Evolutionary conservation across 2,888 invertebrate species (phyloP).

Genomic region (Tiliacea aurago): DNA sequence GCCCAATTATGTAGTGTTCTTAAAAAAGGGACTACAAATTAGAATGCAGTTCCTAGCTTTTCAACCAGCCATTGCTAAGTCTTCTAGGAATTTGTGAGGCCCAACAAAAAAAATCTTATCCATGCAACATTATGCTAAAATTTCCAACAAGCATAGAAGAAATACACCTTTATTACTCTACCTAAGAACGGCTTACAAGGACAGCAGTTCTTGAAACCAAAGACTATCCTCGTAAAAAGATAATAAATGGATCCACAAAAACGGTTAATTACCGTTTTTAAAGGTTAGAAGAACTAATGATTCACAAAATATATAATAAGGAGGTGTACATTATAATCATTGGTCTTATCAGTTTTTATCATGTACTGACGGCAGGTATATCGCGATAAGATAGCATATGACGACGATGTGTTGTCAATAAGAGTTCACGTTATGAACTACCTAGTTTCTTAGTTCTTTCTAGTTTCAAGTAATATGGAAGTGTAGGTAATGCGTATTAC

Average conservation of each 20-base stretch:
- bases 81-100: no score
- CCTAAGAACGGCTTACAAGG: not conserved
- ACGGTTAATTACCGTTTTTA: slow-evolving; percentile 24
- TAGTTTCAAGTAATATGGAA: slow-evolving; percentile 10
- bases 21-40: not conserved
- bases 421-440: slow-evolving; percentile 47
- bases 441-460: slow-evolving; percentile 24
- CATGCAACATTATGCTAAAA: not conserved
- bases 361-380: slow-evolving; percentile 82
- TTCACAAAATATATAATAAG: slow-evolving; percentile 39
- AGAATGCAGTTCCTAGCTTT: not conserved
- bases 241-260: slow-evolving; percentile 32
- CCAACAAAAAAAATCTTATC: not conserved
- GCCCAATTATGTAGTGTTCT: not conserved
- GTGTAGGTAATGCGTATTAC: not conserved
- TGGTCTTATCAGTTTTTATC: slow-evolving; percentile 80
- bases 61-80: not conserved
- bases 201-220: slow-evolving; percentile 16
- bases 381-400: slow-evolving; percentile 84
- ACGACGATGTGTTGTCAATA: slow-evolving; percentile 77
- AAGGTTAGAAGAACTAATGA: slow-evolving; percentile 26
- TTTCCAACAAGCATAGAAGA: not conserved
- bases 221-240: not conserved
- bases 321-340: slow-evolving; percentile 74
- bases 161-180: not conserved